Percentiles rank a stretch among this genome's conserved stretches.
Conservation (phyloP, 2,888 invertebrate species). For the Lasius fuliginosus region DNA sequence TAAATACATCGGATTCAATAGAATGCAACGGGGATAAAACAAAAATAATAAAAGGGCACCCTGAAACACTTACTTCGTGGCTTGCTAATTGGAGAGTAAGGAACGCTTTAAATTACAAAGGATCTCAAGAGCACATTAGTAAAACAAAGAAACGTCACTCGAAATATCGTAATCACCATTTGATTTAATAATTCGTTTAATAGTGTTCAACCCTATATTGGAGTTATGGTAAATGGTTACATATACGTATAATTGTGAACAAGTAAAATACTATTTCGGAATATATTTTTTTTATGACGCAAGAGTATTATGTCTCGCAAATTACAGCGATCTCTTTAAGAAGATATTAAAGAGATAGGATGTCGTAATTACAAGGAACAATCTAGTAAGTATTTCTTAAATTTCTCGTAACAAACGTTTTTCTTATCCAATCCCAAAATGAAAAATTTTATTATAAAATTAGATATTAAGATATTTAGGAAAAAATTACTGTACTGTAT, state of each 20-base stretch:
- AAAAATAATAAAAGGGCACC: neutral
- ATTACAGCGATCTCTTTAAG: slow-evolving; percentile 9
- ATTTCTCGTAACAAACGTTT: neutral
- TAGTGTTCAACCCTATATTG: slow-evolving; percentile 57
- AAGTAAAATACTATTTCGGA: slow-evolving; percentile 71
- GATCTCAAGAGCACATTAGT: slow-evolving; percentile 1
- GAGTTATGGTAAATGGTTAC: slow-evolving; percentile 60
- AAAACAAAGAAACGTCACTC: neutral
- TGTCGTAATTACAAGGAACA: neutral
- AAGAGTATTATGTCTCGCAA: slow-evolving; percentile 4
- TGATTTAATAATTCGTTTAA: slow-evolving; percentile 69
- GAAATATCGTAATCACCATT: slow-evolving; percentile 47
- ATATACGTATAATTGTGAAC: slow-evolving; percentile 51
- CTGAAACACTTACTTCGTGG: neutral
- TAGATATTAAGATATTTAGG: neutral
- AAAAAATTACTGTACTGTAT: neutral
- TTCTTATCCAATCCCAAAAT: neutral
- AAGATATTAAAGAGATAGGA: slow-evolving; percentile 24
- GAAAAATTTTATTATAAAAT: slow-evolving; percentile 1
- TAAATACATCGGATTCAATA: slow-evolving; percentile 33
- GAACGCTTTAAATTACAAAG: neutral
- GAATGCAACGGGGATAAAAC: neutral
- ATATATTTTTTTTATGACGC: slow-evolving; percentile 15
- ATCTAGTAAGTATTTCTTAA: neutral
- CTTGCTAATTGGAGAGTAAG: neutral